Evolutionary conservation across 37 sponge, comb jelly and placozoan genomes (phyloP).

Genomic region (Halichondria panicea): DNA sequence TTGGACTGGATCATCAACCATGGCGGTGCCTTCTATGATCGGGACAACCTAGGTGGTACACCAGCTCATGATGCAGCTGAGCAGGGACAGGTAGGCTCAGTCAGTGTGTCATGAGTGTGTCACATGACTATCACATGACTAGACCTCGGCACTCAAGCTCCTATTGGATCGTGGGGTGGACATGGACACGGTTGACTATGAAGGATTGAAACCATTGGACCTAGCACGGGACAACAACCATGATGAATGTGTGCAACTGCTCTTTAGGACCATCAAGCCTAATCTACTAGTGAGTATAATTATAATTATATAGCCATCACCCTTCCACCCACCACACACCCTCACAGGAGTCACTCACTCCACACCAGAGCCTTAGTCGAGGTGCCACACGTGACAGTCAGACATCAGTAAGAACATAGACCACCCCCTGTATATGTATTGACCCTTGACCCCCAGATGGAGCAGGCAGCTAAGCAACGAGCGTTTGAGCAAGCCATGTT

Average conservation of each 20-base stretch:
- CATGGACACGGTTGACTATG: slow-evolving; percentile 44
- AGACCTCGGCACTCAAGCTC: slow-evolving; percentile 30
- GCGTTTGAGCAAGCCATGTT: slow-evolving; percentile 60
- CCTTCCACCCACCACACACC: background rate
- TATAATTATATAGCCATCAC: background rate
- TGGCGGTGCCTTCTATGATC: slow-evolving; percentile 53
- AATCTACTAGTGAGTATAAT: slow-evolving; percentile 27
- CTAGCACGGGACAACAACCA: slow-evolving; percentile 74
- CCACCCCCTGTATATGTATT: background rate
- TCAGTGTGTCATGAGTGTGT: background rate
- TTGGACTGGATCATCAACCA: slow-evolving; percentile 78
- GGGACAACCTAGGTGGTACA: slow-evolving; percentile 81
- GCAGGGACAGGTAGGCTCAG: slow-evolving; percentile 70
- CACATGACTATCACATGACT: background rate
- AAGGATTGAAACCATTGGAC: slow-evolving; percentile 68
- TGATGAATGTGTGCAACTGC: slow-evolving; percentile 55
- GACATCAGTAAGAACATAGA: background rate
- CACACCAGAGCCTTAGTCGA: slow-evolving; percentile 30
- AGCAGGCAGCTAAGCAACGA: slow-evolving; percentile 40
- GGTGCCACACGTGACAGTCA: background rate
- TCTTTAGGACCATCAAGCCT: slow-evolving; percentile 41
- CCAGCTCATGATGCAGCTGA: slow-evolving; percentile 91
- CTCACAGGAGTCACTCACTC: slow-evolving; percentile 43
- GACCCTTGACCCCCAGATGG: background rate
- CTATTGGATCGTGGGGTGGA: slow-evolving; percentile 59